Conservation (phyloP, 1,140 invertebrate genomes). For the Musca domestica region DNA sequence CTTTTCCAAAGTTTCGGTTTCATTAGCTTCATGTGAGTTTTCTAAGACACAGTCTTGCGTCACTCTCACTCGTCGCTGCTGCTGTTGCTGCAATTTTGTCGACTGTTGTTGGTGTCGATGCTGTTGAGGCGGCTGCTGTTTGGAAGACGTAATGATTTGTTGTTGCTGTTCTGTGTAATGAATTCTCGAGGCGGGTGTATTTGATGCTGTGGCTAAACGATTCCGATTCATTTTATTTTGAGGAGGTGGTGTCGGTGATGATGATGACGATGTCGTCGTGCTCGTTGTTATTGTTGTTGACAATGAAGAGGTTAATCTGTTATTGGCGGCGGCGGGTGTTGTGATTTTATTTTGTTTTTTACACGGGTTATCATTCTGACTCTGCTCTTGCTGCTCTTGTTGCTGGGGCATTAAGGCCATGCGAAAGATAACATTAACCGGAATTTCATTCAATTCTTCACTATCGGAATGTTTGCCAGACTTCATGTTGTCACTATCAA, state of each 20-base stretch:
- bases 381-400: not conserved
- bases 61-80: not conserved
- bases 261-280: not conserved
- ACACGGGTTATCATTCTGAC: constrained; percentile 4
- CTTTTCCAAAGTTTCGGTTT: not conserved
- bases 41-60: not conserved
- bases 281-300: not conserved
- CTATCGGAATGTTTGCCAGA: constrained; percentile 44
- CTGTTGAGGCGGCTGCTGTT: constrained; percentile 7
- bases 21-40: not conserved
- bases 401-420: not conserved
- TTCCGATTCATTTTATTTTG: constrained; percentile 10
- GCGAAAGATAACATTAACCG: constrained; percentile 51
- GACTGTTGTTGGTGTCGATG: constrained; percentile 11
- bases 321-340: not conserved
- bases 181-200: constrained; percentile 10
- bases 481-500: constrained; percentile 19
- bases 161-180: constrained; percentile 13
- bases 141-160: constrained; percentile 26
- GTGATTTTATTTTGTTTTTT: not conserved
- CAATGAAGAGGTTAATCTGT: not conserved
- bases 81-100: constrained; percentile 1
- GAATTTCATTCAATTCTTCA: constrained; percentile 51
- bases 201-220: not conserved
- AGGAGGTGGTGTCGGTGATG: not conserved